These are phyloP conservation scores for Lottia scabra DNA, from an alignment of 2,888 invertebrate genomes.

Conservation along the genomic window DNA sequence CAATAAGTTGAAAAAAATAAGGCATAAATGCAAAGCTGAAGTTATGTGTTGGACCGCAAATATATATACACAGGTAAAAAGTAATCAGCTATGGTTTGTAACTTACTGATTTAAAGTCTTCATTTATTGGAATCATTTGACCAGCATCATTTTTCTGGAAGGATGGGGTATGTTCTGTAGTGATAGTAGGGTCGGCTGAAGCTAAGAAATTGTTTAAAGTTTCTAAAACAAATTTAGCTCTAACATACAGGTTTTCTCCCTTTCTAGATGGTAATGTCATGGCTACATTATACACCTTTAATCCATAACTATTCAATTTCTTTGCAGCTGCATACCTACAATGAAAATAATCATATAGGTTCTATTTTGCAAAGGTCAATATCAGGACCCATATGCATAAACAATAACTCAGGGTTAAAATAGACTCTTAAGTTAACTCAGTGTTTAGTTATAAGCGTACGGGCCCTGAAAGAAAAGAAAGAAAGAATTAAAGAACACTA, in stretches of 20 bases:
- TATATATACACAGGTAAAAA: too few relatives aligned
- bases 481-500: too few relatives aligned
- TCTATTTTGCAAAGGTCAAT: too few relatives aligned
- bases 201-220: slow-evolving; percentile 59
- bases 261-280: slow-evolving; percentile 43
- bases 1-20: too few relatives aligned
- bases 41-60: too few relatives aligned
- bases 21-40: too few relatives aligned
- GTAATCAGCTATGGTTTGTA: too few relatives aligned
- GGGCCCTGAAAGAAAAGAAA: too few relatives aligned
- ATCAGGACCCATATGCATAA: too few relatives aligned
- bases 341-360: not conserved
- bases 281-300: slow-evolving; percentile 52
- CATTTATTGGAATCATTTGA: slow-evolving; percentile 34
- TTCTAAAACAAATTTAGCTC: slow-evolving; percentile 60
- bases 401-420: too few relatives aligned
- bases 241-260: slow-evolving; percentile 55
- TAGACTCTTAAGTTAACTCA: too few relatives aligned
- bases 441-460: too few relatives aligned
- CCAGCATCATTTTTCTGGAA: slow-evolving; percentile 42
- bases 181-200: slow-evolving; percentile 57
- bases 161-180: slow-evolving; percentile 54
- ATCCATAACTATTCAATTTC: slow-evolving; percentile 38
- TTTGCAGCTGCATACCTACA: slow-evolving; percentile 46
- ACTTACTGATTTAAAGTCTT: slow-evolving; percentile 40